Percentiles rank a stretch among this genome's conserved stretches.
Conservation (phyloP, 2,888 invertebrate species). For the Himalopsyche anomala region DNA sequence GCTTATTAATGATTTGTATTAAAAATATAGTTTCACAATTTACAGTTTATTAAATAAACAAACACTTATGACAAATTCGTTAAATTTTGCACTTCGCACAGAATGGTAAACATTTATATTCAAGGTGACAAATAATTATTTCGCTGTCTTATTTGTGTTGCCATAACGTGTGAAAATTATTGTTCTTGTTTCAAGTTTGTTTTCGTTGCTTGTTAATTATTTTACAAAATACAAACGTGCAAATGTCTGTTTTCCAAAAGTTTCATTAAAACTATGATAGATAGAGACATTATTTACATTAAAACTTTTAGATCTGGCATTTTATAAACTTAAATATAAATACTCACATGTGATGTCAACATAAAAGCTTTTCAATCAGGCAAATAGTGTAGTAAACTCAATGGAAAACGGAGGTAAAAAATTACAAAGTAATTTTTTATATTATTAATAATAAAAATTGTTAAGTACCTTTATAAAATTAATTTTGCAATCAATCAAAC, state of each 20-base stretch:
- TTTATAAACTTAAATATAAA: not conserved
- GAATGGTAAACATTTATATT: not conserved
- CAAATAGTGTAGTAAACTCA: too few relatives aligned
- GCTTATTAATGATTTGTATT: too few relatives aligned
- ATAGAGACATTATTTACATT: slow-evolving; percentile 1
- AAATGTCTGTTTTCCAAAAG: slow-evolving; percentile 19
- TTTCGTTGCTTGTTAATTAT: slow-evolving; percentile 14
- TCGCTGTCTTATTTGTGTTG: slow-evolving; percentile 26
- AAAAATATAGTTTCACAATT: too few relatives aligned
- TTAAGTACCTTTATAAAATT: too few relatives aligned
- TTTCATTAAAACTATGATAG: slow-evolving; percentile 31
- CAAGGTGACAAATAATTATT: slow-evolving; percentile 20
- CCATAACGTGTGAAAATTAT: slow-evolving; percentile 8
- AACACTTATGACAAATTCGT: not conserved
- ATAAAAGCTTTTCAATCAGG: too few relatives aligned
- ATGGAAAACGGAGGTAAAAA: too few relatives aligned
- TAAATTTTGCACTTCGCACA: not conserved
- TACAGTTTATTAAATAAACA: not conserved
- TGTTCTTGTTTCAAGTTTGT: slow-evolving; percentile 17
- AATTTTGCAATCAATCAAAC: too few relatives aligned
- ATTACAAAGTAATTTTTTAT: too few relatives aligned
- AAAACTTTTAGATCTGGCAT: not conserved
- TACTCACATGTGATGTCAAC: too few relatives aligned
- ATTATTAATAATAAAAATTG: too few relatives aligned
- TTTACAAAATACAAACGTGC: slow-evolving; percentile 24